These are phyloP conservation scores for Diabrotica undecimpunctata DNA, from an alignment of 1,140 invertebrate genomes.

Conservation along the genomic window DNA sequence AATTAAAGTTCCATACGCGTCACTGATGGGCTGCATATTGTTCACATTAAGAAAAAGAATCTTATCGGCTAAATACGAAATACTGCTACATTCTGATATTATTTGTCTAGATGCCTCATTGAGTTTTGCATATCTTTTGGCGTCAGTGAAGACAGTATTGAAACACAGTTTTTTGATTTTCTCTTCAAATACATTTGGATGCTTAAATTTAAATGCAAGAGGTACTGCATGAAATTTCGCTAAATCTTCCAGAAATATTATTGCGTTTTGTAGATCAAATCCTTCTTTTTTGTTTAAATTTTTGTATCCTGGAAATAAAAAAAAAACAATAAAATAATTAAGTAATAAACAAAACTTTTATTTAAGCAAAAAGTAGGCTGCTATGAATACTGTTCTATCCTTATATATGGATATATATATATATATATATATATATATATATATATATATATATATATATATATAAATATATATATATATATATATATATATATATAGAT, in stretches of 20 bases:
- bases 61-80: constrained; percentile 21
- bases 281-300: constrained; percentile 39
- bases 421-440: too few relatives aligned
- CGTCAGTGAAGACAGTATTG: constrained; percentile 27
- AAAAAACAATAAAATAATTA: too few relatives aligned
- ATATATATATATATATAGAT: too few relatives aligned
- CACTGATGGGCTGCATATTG: constrained; percentile 14
- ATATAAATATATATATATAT: too few relatives aligned
- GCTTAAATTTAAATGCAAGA: constrained; percentile 42
- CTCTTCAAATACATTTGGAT: constrained; percentile 49
- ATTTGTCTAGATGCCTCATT: constrained; percentile 33
- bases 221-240: constrained; percentile 48
- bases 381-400: too few relatives aligned
- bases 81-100: constrained; percentile 33
- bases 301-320: constrained; percentile 36
- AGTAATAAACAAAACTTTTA: too few relatives aligned
- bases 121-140: constrained; percentile 27
- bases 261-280: constrained; percentile 43
- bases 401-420: too few relatives aligned
- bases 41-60: constrained; percentile 23
- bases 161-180: constrained; percentile 24
- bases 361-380: too few relatives aligned
- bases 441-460: too few relatives aligned
- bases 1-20: not conserved
- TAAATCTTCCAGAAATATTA: constrained; percentile 40